Evolutionary conservation across 2,113 vertebrate species (phyloP).

Genomic region (Ailurus styani): DNA sequence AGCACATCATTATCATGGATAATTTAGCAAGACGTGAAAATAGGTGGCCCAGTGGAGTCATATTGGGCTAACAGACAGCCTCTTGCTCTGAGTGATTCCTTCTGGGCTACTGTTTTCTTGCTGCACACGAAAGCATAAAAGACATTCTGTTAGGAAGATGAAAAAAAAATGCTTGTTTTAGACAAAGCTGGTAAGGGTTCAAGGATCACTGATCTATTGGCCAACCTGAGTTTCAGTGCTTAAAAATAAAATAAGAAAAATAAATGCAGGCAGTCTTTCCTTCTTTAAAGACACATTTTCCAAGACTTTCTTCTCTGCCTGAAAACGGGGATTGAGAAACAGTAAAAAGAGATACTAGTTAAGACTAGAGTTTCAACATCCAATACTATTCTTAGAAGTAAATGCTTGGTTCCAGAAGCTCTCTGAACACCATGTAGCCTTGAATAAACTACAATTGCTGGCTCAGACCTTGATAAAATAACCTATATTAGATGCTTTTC

Average conservation of each 20-base stretch:
- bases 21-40: not conserved
- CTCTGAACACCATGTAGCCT: not conserved
- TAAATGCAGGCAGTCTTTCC: not conserved
- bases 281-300: slow-evolving; percentile 3
- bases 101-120: not conserved
- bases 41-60: not conserved
- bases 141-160: not conserved
- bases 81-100: not conserved
- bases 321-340: not conserved
- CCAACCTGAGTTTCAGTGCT: not conserved
- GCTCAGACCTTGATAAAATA: not conserved
- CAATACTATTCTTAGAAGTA: not conserved
- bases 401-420: not conserved
- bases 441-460: not conserved
- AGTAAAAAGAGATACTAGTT: not conserved
- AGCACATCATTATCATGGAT: not conserved
- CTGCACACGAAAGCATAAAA: not conserved
- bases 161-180: not conserved
- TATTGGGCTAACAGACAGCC: not conserved
- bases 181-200: not conserved
- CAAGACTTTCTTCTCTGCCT: not conserved
- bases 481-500: not conserved
- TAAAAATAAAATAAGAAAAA: not conserved
- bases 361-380: not conserved
- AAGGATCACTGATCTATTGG: not conserved